Base-by-base conservation (phyloP, 2,113 vertebrate genomes). In the Dipodomys merriami region DNA sequence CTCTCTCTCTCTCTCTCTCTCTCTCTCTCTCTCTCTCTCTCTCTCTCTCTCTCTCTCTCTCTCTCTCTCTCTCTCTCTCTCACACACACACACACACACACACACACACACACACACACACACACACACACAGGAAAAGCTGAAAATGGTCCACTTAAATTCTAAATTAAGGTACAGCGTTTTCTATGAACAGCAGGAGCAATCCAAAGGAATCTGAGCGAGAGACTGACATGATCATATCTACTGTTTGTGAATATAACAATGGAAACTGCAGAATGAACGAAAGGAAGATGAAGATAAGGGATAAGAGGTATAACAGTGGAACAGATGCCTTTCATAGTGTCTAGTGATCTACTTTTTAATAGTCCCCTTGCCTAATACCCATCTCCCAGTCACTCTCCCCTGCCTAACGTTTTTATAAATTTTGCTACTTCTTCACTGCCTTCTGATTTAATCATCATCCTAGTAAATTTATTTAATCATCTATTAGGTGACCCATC, bases 291-390 rank as follows among this genome's bases (percentile, higher is more conserved):
- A 39, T 10, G 11, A 80, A 64, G 9, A 19, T 39, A 19, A 68
- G 8, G n/a, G 15, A 53, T 30, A 23, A 30, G 44, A 86, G 46
- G 0, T 5, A 27, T 11, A 13, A 11, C 74, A 49, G 30, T 7
- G 25, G 33, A 1, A 5, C 39, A 39, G 39, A 39, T 1, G 12
- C 1, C 7, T 57, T 39, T 30, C 5, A 13, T 20, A 33, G 60
- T 39, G 0, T 20, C 16, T 1, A 23, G 16, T 1, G 1, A 13
- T 13, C 9, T 57, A 6, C 62, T 18, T 60, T 29, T 2, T 72
- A 4, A 12, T 1, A 6, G 12, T 77, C 73, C 23, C 22, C 5
- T 44, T 9, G 46, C 29, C 64, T 8, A 23, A 35, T 13, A 1
- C 4, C 30, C 7, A 46, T 0, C 29, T 68, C 35, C 64, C 25